Base-by-base conservation (phyloP, 2,888 invertebrate species). In the Phortica okadai region DNA sequence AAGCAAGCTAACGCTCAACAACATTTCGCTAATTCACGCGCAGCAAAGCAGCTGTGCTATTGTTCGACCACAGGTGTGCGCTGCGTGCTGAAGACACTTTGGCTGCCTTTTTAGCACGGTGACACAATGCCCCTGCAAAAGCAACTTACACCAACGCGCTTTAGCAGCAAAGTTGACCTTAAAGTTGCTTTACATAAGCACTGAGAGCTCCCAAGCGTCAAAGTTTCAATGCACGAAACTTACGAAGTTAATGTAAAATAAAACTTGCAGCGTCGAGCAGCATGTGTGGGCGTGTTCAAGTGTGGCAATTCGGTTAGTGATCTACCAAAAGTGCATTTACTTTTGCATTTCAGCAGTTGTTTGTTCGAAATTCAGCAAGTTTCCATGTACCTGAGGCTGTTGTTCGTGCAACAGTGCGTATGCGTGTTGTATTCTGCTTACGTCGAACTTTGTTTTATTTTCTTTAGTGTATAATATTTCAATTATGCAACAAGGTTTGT, bases 21-120 rank as follows among this genome's bases (percentile, higher is more conserved):
- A 79, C 76, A 80, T 84, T 84, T 82, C 70, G 81, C 80, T 83
- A 82, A 84, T 84, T 84, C 79, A 69, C 54, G 76, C 6, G 69
- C 62, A 59, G 75, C 77, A 78, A 21, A 14, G 58, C 79, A 77
- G 64, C 67, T 77, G 80, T 72, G 69, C 54, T 73, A 33, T 33
- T 72, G 42, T 25, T 25, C 16, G 21, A 62, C 25, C 14, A 54
- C 45, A 14, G 54, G 45, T n/a, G 16, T 6, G 75, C 25, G 21
- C n/a, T 10, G n/a, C n/a, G 69, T 69, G 69, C 7, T 41, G 16
- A 56, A 14, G 42, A 41, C 21, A 45, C 70, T 54, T 72, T 72
- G 70, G n/a, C 41, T 11, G 21, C 54, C 25, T 72, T 72, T 72
- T 33, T 33, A 72, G 14, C 25, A 54, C 54, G 16, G 3, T 56